Evolutionary conservation across 2,113 vertebrate species (phyloP).

Genomic region (Mohoua ochrocephala): DNA sequence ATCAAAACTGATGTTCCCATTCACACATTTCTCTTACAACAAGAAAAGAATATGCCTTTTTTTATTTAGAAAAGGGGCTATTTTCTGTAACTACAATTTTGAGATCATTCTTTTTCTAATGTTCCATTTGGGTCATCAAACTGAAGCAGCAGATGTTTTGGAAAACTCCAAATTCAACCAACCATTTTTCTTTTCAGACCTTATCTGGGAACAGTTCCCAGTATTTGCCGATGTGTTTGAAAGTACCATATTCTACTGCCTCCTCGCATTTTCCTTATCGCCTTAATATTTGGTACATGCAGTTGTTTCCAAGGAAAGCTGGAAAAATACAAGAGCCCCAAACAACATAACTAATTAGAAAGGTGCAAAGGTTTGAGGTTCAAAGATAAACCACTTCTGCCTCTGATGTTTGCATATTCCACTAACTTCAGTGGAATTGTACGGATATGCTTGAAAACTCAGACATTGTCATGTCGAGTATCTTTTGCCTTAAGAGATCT

Average conservation of each 20-base stretch:
- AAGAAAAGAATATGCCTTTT: neutral
- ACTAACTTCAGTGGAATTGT: neutral
- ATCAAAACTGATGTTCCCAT: neutral
- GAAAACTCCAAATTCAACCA: neutral
- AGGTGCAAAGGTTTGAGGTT: neutral
- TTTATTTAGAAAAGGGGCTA: neutral
- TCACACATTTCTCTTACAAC: neutral
- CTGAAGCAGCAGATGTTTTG: neutral
- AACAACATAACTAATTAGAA: neutral
- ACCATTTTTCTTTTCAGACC: neutral
- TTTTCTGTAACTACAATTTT: neutral
- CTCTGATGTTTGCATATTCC: neutral
- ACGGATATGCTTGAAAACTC: neutral
- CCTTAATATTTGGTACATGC: neutral
- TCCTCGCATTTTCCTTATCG: neutral
- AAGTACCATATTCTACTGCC: neutral
- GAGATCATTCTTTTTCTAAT: neutral
- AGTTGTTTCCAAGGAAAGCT: neutral
- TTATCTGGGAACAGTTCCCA: neutral
- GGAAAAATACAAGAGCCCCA: neutral
- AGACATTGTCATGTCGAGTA: fast-evolving
- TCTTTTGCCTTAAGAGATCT: neutral
- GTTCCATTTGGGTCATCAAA: neutral
- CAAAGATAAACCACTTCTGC: neutral
- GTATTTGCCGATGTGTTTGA: neutral